phyloP scores from a whole-genome alignment of 2,113 vertebrate genomes.

The Seriola rivoliana region DNA sequence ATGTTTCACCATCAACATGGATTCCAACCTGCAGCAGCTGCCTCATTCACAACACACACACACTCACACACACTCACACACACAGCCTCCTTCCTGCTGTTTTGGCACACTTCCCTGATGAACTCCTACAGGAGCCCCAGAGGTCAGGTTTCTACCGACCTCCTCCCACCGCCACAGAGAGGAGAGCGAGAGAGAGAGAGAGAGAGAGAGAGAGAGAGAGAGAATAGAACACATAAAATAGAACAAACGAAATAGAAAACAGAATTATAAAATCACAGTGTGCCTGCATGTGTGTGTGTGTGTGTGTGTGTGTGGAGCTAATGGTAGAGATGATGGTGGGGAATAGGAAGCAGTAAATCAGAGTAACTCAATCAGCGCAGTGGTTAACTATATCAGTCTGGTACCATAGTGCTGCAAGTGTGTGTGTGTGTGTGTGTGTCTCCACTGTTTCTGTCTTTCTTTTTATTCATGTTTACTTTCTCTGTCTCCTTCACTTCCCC shows the following conservation, averaged over 20 bases:
- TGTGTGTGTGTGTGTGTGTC: neutral
- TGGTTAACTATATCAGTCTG: conserved; percentile 57
- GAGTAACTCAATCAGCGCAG: conserved; percentile 58
- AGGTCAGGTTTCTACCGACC: conserved; percentile 23
- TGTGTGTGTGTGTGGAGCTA: conserved; percentile 25
- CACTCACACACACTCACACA: neutral
- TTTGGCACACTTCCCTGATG: conserved; percentile 26
- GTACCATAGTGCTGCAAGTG: conserved; percentile 6
- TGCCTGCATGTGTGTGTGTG: conserved; percentile 19
- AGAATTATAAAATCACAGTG: conserved; percentile 24
- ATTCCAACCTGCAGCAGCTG: neutral
- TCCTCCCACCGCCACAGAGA: neutral
- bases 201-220: conserved; percentile 1
- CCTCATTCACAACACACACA: neutral
- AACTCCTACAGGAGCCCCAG: conserved; percentile 20
- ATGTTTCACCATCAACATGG: neutral
- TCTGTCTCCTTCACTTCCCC: neutral
- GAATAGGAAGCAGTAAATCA: conserved; percentile 59
- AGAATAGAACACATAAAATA: conserved; percentile 8
- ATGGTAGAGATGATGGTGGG: conserved; percentile 40
- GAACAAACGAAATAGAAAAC: conserved; percentile 37
- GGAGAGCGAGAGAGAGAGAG: neutral
- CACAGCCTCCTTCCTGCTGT: neutral
- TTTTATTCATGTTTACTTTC: neutral
- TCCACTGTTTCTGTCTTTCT: conserved; percentile 1